A percentile compares a stretch with the other conserved stretches of the same genome.
These are phyloP conservation scores for Theocolax elegans DNA, from an alignment of 1,140 invertebrate genomes.

Conservation along the genomic window DNA sequence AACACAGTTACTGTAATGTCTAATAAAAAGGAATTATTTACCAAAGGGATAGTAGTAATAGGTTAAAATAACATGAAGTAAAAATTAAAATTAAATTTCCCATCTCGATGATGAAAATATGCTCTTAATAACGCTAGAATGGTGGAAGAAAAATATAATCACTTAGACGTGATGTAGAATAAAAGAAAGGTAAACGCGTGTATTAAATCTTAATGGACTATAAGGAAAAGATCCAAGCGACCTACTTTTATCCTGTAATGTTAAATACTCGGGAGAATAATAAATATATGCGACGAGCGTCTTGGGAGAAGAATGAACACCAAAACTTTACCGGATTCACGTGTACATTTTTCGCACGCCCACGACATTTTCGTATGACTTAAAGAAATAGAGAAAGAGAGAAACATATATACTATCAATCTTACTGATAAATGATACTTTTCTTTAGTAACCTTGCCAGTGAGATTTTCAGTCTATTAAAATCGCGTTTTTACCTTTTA, in stretches of 20 bases:
- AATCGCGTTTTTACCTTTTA: slow-evolving; percentile 31
- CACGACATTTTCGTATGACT: slow-evolving; percentile 13
- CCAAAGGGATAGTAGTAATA: no score
- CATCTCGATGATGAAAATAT: no score
- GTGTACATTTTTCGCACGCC: slow-evolving; percentile 22
- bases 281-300: slow-evolving; percentile 19
- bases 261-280: slow-evolving; percentile 16
- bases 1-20: no score
- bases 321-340: no score
- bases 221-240: slow-evolving; percentile 1
- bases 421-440: slow-evolving; percentile 21
- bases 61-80: no score
- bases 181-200: slow-evolving; percentile 12
- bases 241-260: slow-evolving; percentile 18
- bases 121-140: no score
- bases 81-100: no score
- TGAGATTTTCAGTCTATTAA: slow-evolving; percentile 13
- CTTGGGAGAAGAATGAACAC: slow-evolving; percentile 12
- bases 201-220: neutral
- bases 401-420: slow-evolving; percentile 20
- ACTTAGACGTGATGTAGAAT: no score
- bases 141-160: no score
- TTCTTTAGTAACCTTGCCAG: neutral
- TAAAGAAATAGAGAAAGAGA: neutral
- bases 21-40: no score